These are phyloP conservation scores for Tor tambroides DNA, from an alignment of 2,113 vertebrate species.

Conservation along the genomic window DNA sequence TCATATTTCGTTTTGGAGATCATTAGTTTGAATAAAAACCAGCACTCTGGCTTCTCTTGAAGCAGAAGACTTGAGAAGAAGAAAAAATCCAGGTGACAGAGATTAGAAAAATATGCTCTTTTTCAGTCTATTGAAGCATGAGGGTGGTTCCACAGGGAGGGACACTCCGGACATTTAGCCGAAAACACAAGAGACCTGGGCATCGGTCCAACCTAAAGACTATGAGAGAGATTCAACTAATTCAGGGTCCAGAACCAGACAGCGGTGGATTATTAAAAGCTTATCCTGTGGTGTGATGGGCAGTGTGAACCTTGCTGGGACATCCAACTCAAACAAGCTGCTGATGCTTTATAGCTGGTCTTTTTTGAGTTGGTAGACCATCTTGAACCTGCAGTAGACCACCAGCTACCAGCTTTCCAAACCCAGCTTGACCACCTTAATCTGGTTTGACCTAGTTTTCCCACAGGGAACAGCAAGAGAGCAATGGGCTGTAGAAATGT, in stretches of 20 bases:
- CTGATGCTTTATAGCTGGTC: conserved; percentile 4
- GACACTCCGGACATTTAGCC: conserved; percentile 75
- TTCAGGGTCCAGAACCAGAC: conserved; percentile 50
- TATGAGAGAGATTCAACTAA: conserved; percentile 44
- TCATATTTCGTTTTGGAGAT: conserved; percentile 38
- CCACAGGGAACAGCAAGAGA: neutral
- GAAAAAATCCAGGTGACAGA: conserved; percentile 80
- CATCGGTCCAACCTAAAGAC: conserved; percentile 6
- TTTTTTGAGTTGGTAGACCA: neutral
- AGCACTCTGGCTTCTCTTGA: conserved; percentile 46
- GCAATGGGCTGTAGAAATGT: neutral
- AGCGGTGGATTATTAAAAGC: neutral
- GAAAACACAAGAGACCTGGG: conserved; percentile 59
- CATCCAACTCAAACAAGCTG: neutral
- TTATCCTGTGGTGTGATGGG: neutral
- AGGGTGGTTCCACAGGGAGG: conserved; percentile 44
- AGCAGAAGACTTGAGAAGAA: conserved; percentile 66
- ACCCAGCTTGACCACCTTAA: neutral
- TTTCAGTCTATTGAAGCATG: conserved; percentile 40
- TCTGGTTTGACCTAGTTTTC: neutral
- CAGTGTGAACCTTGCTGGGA: neutral
- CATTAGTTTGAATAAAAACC: conserved; percentile 32
- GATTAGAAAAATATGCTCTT: conserved; percentile 30
- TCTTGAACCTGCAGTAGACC: neutral
- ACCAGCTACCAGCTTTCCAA: neutral